Percentiles rank a stretch among this genome's conserved stretches.
Conservation (phyloP, 2,113 vertebrate species). For the Vulpes vulpes region DNA sequence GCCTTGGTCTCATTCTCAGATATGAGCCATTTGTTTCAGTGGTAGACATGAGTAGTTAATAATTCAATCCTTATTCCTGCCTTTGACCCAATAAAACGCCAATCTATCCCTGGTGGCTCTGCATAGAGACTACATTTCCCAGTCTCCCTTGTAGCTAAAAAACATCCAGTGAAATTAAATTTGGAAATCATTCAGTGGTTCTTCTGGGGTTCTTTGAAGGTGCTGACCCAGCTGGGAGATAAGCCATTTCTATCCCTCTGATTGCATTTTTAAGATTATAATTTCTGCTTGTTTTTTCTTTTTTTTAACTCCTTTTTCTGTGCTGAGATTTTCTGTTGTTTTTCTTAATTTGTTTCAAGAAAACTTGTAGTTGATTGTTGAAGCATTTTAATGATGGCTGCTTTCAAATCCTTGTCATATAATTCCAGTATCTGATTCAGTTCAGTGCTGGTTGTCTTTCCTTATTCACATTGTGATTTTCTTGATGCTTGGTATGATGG, state of each 20-base stretch:
- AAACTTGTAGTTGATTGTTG: neutral
- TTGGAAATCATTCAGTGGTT: neutral
- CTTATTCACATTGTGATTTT: conserved; percentile 20
- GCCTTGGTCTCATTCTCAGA: neutral
- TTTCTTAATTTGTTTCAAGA: neutral
- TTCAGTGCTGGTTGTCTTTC: neutral
- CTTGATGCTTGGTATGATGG: neutral
- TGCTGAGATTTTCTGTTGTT: neutral
- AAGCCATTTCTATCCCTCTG: neutral
- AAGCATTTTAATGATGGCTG: neutral
- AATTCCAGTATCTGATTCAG: neutral
- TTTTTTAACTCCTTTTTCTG: neutral
- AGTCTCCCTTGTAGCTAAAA: conserved; percentile 52
- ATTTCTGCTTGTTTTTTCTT: conserved; percentile 24
- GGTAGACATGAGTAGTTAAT: neutral
- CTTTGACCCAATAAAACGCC: conserved; percentile 1
- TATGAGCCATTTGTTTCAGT: neutral
- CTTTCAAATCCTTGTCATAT: neutral
- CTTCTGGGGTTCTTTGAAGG: neutral
- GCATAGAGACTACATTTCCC: neutral
- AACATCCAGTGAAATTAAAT: neutral
- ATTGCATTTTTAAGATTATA: neutral
- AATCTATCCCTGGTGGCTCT: neutral
- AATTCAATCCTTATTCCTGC: neutral
- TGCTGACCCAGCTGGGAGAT: neutral